These are phyloP conservation scores for Tragelaphus scriptus DNA, from an alignment of 2,113 vertebrate genomes.

Conservation along the genomic window DNA sequence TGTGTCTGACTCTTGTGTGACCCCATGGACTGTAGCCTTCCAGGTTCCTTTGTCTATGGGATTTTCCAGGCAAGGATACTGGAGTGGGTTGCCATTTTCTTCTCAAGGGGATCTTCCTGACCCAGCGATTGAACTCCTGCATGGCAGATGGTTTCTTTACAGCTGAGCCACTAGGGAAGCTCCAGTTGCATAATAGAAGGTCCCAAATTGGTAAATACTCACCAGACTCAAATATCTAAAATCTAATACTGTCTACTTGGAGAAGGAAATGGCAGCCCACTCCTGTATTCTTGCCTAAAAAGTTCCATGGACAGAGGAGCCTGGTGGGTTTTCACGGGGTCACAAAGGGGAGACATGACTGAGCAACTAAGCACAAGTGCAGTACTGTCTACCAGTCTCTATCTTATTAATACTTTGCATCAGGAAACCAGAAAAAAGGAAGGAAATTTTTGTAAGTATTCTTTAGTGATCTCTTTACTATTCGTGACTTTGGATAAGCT, in stretches of 20 bases:
- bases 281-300: neutral
- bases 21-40: neutral
- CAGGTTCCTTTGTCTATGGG: neutral
- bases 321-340: neutral
- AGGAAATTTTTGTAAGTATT: neutral
- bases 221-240: neutral
- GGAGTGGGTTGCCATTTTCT: neutral
- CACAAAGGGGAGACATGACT: neutral
- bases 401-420: neutral
- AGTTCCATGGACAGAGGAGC: neutral
- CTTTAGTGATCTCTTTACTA: neutral
- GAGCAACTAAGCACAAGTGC: neutral
- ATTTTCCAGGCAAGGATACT: neutral
- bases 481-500: neutral
- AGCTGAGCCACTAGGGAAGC: neutral
- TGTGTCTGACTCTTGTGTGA: neutral
- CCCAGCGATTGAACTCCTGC: neutral
- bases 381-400: neutral
- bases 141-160: neutral
- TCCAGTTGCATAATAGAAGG: neutral
- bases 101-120: neutral
- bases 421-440: neutral
- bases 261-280: neutral
- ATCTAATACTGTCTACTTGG: neutral
- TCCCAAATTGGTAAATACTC: neutral